Evolutionary conservation across 2,888 invertebrate genomes (phyloP).

Genomic region (Stomorhina lunata): DNA sequence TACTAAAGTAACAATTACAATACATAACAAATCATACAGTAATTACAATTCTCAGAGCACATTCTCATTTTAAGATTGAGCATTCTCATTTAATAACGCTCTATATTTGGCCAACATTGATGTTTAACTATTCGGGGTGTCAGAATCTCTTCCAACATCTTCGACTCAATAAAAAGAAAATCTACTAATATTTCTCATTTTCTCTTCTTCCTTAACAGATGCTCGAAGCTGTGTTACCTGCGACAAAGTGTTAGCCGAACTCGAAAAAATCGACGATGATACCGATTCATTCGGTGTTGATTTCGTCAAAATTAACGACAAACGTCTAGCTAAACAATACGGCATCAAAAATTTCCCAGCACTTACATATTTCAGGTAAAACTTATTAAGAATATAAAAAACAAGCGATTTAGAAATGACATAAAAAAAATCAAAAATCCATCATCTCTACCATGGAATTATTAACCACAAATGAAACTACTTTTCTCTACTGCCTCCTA

Average conservation of each 20-base stretch:
- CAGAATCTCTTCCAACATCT: no score
- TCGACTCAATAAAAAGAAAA: no score
- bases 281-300: conserved; percentile 96
- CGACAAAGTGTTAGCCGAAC: conserved; percentile 93
- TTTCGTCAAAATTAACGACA: conserved; percentile 97
- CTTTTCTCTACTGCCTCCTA: neutral
- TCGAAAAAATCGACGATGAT: conserved; percentile 97
- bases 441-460: neutral
- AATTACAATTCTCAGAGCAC: no score
- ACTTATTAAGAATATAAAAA: neutral
- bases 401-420: neutral
- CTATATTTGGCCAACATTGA: no score
- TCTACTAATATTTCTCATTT: neutral
- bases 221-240: conserved; percentile 95
- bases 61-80: no score
- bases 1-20: no score
- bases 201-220: conserved; percentile 82
- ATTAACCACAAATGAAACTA: neutral
- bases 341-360: conserved; percentile 97
- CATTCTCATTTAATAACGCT: no score
- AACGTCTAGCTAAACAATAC: conserved; percentile 96
- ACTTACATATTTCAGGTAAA: conserved; percentile 91
- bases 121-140: no score
- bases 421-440: neutral
- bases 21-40: no score